phyloP scores from a whole-genome alignment of 2,888 invertebrate genomes.

The Salpingus planirostris region DNA sequence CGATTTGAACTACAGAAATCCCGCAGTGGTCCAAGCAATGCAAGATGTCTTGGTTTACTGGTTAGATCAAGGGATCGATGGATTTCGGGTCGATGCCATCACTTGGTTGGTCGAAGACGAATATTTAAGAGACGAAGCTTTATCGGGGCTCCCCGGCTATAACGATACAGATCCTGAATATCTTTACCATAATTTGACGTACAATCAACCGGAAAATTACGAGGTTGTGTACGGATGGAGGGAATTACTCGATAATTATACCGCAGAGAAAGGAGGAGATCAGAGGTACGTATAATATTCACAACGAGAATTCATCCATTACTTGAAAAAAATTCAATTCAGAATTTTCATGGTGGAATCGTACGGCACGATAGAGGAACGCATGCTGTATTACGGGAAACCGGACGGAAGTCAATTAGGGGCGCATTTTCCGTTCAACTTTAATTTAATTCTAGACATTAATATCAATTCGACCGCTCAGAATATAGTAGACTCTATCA shows the following conservation, averaged over 20 bases:
- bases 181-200: constrained; percentile 55
- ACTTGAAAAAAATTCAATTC: too few relatives aligned
- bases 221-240: constrained; percentile 61
- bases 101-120: constrained; percentile 42
- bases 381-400: constrained; percentile 58
- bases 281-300: too few relatives aligned
- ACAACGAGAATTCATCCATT: too few relatives aligned
- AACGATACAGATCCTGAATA: constrained; percentile 50
- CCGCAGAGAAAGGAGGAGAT: constrained; percentile 33
- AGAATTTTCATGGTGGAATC: constrained; percentile 71
- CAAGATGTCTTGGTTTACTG: constrained; percentile 66
- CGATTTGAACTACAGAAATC: constrained; percentile 71
- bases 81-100: constrained; percentile 77
- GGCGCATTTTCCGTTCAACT: constrained; percentile 72
- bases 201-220: constrained; percentile 47
- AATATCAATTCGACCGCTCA: constrained; percentile 49
- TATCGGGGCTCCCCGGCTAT: constrained; percentile 22
- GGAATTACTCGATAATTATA: constrained; percentile 50
- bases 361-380: constrained; percentile 51
- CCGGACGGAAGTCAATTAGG: constrained; percentile 45
- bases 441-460: constrained; percentile 57
- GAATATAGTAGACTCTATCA: constrained; percentile 52
- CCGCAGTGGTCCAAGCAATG: constrained; percentile 56
- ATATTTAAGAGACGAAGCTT: constrained; percentile 39
- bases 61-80: constrained; percentile 76